Percentiles rank a stretch among this genome's conserved stretches.
Conservation (phyloP, 2,888 invertebrate species). For the Callinectes sapidus region DNA sequence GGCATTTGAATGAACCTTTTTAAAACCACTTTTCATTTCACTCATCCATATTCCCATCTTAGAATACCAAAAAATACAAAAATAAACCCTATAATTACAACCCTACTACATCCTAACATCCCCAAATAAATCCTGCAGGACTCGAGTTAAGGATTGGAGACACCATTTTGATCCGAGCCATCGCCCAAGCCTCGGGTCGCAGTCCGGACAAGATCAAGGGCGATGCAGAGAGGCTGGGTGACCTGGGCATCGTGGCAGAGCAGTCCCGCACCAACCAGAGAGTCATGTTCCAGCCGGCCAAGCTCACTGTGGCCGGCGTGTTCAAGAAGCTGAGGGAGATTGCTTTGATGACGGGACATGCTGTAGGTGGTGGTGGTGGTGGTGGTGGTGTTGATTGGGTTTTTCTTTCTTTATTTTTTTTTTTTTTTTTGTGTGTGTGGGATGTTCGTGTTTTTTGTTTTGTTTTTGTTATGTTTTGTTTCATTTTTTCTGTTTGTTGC, state of each 20-base stretch:
- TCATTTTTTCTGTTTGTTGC: no score
- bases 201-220: conserved; percentile 88
- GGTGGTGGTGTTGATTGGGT: no score
- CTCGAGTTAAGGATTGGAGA: conserved; percentile 96
- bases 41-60: no score
- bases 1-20: no score
- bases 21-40: no score
- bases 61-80: no score
- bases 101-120: background rate
- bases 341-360: conserved; percentile 88
- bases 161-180: conserved; percentile 93
- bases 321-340: conserved; percentile 90
- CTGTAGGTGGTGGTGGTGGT: conserved; percentile 77
- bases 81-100: no score
- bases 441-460: no score
- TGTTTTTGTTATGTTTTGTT: no score
- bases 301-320: conserved; percentile 85
- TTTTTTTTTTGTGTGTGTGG: no score
- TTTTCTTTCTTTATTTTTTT: no score
- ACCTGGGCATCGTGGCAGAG: conserved; percentile 93
- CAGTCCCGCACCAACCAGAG: conserved; percentile 88
- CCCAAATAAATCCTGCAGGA: conserved; percentile 76
- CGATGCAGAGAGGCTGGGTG: conserved; percentile 85
- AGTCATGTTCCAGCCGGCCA: conserved; percentile 85
- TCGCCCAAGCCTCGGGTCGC: conserved; percentile 92